Evolutionary conservation across 2,888 invertebrate species (phyloP).

Genomic region (Nematopogon swammerdamellus): DNA sequence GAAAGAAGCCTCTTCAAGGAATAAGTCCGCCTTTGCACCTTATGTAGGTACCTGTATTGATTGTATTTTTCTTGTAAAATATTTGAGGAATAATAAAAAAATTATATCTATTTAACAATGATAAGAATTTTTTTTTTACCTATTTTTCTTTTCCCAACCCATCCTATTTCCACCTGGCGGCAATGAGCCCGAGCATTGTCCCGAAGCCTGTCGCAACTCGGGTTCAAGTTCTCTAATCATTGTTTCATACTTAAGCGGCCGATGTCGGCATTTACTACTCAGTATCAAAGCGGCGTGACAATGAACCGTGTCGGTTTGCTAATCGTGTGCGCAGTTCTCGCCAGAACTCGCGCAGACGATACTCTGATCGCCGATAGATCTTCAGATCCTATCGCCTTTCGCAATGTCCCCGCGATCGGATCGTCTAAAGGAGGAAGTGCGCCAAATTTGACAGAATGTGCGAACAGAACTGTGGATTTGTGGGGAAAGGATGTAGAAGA

Average conservation of each 20-base stretch:
- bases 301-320: background rate
- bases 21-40: too few relatives aligned
- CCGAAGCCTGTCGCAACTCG: background rate
- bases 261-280: background rate
- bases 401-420: too few relatives aligned
- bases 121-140: too few relatives aligned
- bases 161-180: too few relatives aligned
- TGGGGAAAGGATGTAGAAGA: conserved; percentile 21
- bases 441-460: conserved; percentile 30
- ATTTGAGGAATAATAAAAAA: too few relatives aligned
- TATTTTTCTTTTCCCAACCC: too few relatives aligned
- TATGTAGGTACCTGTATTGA: too few relatives aligned
- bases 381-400: too few relatives aligned
- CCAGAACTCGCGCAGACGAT: background rate
- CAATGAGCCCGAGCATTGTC: background rate
- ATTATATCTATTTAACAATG: too few relatives aligned
- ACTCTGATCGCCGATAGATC: background rate
- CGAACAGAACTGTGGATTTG: conserved; percentile 27
- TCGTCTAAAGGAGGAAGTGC: too few relatives aligned
- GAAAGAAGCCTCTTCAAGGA: too few relatives aligned
- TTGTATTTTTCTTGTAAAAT: too few relatives aligned
- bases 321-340: background rate
- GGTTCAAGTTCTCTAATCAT: background rate
- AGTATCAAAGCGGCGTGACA: background rate
- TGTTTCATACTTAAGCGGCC: background rate